These are phyloP conservation scores for Hapalemur alaotrensis DNA, from an alignment of 2,797 vertebrate genomes.

Conservation along the genomic window DNA sequence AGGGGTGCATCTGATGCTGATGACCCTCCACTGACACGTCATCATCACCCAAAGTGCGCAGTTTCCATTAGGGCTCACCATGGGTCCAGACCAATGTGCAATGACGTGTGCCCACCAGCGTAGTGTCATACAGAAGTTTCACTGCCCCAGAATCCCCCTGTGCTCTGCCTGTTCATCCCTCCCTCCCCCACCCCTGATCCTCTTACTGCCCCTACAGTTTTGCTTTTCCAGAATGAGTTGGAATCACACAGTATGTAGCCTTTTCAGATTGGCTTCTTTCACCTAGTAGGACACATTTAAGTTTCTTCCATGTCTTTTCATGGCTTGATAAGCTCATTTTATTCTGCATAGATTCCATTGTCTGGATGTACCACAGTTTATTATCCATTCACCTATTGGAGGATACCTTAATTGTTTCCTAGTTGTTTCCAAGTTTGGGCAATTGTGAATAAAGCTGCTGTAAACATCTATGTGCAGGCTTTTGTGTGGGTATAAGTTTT, in stretches of 20 bases:
- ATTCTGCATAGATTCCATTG: background rate
- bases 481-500: background rate
- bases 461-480: background rate
- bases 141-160: background rate
- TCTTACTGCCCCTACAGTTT: background rate
- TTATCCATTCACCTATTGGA: background rate
- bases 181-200: background rate
- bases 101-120: too few species aligned
- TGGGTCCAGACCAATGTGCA: background rate
- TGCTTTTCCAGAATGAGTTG: background rate
- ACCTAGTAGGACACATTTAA: too few species aligned
- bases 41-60: background rate
- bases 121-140: too few species aligned
- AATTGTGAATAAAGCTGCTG: background rate
- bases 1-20: background rate
- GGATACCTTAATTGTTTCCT: background rate
- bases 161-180: background rate
- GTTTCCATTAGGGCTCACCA: too few species aligned
- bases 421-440: background rate
- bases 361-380: background rate
- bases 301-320: background rate
- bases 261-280: background rate
- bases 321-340: background rate
- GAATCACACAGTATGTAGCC: background rate
- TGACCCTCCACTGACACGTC: background rate